Percentiles rank a stretch among this genome's conserved stretches.
phyloP scores from a whole-genome alignment of 2,113 vertebrate species.

The Sclerurus mexicanus region DNA sequence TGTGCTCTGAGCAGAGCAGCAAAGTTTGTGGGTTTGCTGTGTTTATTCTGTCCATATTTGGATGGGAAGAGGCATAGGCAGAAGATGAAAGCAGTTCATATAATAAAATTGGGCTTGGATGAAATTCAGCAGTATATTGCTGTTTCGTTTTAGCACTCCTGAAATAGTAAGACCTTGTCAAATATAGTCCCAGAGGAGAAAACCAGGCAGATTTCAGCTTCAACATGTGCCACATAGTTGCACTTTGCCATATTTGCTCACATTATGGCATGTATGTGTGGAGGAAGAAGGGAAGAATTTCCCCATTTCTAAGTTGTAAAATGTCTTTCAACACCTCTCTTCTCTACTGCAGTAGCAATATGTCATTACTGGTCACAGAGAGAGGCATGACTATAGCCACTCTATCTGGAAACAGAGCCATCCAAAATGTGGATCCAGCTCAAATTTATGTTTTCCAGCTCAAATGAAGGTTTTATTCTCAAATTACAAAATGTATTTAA shows the following conservation, averaged over 20 bases:
- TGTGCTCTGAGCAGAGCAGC: background rate
- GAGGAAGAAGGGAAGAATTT: constrained; percentile 20
- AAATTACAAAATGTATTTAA: background rate
- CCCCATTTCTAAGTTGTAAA: constrained; percentile 18
- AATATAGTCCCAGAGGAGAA: constrained; percentile 16
- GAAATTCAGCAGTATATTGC: constrained; percentile 14
- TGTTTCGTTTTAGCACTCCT: constrained; percentile 20
- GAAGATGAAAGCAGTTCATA: constrained; percentile 33
- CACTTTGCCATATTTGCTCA: constrained; percentile 50
- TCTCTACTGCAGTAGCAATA: background rate
- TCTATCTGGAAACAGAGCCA: background rate
- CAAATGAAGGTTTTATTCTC: background rate
- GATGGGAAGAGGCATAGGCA: constrained; percentile 29
- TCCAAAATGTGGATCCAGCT: background rate
- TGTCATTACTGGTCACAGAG: background rate
- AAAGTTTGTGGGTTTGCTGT: background rate
- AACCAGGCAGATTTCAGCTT: background rate
- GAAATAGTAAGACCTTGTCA: constrained; percentile 54
- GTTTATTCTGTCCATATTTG: constrained; percentile 53
- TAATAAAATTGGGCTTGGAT: constrained; percentile 46
- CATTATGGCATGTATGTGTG: background rate
- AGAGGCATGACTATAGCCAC: background rate
- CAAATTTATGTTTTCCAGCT: background rate
- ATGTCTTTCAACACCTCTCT: constrained; percentile 21
- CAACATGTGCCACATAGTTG: constrained; percentile 20